Evolutionary conservation across 1,140 invertebrate genomes (phyloP), one percentile per base, ranked within the genome.

Genomic region (Drosophila burlai): DNA sequence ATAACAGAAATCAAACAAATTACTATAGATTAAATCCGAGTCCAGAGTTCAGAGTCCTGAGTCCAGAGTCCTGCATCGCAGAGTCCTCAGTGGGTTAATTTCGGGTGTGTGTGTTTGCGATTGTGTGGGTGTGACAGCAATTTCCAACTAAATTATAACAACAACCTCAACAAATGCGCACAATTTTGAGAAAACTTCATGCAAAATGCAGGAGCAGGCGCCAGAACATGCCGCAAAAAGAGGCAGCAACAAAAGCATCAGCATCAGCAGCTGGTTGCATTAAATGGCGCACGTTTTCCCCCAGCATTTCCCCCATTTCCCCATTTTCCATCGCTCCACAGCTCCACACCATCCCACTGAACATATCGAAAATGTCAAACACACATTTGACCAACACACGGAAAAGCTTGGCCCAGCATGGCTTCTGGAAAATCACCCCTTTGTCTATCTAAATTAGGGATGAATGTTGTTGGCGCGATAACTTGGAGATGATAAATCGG

Each of bases 301-400:
- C 46, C 36, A 47, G 45, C 36, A 45, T n/a, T 8, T 18, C 24
- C 47, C 43, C 47, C 58, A 50, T 67, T 59, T 55, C 24, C 50
- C 36, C 26, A 31, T 26, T 18, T 4, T 29, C 31, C 18, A 5
- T 18, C 15, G 54, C 29, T 10, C 34, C 34, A 34, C 10, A 11
- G 34, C 61, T 21, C 49, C 42, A 9, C 42, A 6, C 45, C 21
- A 4, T 38, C 63, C 75, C 24, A 60, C 36, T 50, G 74, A 89
- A 87, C 84, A 87, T 83, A 87, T 83, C 81, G 84, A 87, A 87
- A 87, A 87, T 87, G 84, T 87, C 84, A 87, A 89, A 83, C 63
- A 81, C 84, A 87, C 84, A 83, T 89, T 89, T 89, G 84, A 78
- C 84, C 84, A 89, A 64, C 69, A 73, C 67, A 73, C 59, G 67